Percentiles rank a stretch among this genome's conserved stretches.
Evolutionary conservation across 2,113 vertebrate genomes (phyloP).

Genomic region (Thryonomys swinderianus): DNA sequence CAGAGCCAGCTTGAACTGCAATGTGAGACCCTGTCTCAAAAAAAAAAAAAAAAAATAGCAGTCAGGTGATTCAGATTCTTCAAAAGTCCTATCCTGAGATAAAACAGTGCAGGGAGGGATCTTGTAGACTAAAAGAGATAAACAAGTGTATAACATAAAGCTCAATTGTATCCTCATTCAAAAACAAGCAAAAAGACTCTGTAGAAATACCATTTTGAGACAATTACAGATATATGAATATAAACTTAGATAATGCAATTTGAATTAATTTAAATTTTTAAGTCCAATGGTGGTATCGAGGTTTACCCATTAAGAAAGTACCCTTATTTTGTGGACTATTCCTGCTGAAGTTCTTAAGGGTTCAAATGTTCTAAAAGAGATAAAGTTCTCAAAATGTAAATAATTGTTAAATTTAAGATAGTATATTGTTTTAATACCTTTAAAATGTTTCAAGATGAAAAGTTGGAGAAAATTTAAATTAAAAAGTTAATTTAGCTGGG

Average conservation of each 20-base stretch:
- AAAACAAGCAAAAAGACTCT: background rate
- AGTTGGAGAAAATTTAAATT: slow-evolving; percentile 16
- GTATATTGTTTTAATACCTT: background rate
- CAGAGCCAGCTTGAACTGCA: too few species aligned
- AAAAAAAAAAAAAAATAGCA: too few species aligned
- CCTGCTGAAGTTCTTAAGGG: background rate
- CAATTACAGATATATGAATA: background rate
- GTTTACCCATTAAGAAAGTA: background rate
- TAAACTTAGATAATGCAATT: background rate
- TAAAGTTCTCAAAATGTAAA: slow-evolving; percentile 23
- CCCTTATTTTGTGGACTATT: background rate
- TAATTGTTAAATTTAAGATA: slow-evolving; percentile 8
- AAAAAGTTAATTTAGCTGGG: background rate
- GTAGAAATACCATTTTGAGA: background rate
- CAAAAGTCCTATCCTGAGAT: background rate
- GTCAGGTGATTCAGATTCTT: background rate
- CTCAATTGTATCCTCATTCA: background rate
- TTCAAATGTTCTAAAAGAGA: background rate
- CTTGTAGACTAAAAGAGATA: background rate
- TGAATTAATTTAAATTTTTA: background rate
- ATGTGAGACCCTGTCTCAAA: too few species aligned
- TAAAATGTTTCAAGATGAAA: slow-evolving; percentile 19
- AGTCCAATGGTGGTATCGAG: background rate
- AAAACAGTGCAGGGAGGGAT: background rate
- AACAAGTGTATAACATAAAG: background rate